Base-by-base conservation (phyloP, 2,888 invertebrate genomes). In the Colletes collaris region DNA sequence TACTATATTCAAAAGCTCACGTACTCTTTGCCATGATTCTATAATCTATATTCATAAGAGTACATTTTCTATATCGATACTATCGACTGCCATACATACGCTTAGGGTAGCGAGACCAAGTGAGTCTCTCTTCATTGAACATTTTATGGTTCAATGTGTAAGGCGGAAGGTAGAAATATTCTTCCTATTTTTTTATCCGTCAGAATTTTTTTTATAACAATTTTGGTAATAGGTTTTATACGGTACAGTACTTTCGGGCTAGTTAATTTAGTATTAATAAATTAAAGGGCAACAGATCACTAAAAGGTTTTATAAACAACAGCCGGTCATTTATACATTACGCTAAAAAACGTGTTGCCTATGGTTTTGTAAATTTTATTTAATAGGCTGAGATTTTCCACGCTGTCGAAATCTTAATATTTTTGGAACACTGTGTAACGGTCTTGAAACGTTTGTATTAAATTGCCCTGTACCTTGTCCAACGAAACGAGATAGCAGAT, bases 1-100 rank as follows among this genome's bases (percentile, higher is more conserved):
- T 73, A 75, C 68, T 80, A 67, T 65, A 74, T 60, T 49, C 65
- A 65, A 74, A 77, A 71, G 55, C 74, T 78, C 82, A 66, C 73
- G 80, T 63, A 78, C 19, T 76, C 70, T 62, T 79, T 56, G 63
- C 76, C 67, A 74, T 67, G 69, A 62, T 82, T 71, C 62, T 72
- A 64, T 73, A 85, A 76, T 64, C 74, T 65, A 74, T 76, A 77
- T 66, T 77, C 68, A 10, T 71, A 53, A 76, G 71, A 74, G 72
- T 78, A 73, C 68, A 69, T 68, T 73, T 74, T 76, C 64, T 74
- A 65, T 76, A 76, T 44, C 70, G 79, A 67, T 76, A 74, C 75
- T 81, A 68, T 63, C 53, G 74, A 86, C 82, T 86, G 87, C 86
- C 87, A 86, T 86, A 86, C 73, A 73, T 87, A 87, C 75, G 78